Percentiles rank a stretch among this genome's conserved stretches.
Evolutionary conservation across 1,140 invertebrate species (phyloP).

Genomic region (Bombus sylvicola): DNA sequence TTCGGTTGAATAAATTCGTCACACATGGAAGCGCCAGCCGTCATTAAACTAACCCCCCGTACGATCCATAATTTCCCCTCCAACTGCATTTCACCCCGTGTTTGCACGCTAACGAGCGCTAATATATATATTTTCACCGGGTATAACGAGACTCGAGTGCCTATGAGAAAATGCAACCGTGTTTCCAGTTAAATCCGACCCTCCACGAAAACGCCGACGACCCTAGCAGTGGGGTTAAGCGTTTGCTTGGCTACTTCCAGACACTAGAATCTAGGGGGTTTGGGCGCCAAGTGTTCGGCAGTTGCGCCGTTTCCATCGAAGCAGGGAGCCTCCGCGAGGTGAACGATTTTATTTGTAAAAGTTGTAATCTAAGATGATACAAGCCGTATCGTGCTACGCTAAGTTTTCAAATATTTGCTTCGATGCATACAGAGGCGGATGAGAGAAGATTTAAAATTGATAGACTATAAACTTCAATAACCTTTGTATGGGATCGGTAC

Average conservation of each 20-base stretch:
- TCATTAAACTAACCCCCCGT: not conserved
- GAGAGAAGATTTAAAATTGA: too few relatives aligned
- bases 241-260: not conserved
- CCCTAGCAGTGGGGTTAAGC: constrained; percentile 12
- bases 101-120: not conserved
- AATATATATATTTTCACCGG: not conserved
- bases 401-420: too few relatives aligned
- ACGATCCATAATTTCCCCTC: not conserved
- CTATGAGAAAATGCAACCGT: not conserved
- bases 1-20: not conserved
- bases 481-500: too few relatives aligned
- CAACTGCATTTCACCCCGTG: not conserved
- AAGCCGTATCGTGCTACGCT: too few relatives aligned
- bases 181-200: not conserved
- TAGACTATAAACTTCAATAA: too few relatives aligned
- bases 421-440: too few relatives aligned
- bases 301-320: not conserved
- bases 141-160: not conserved
- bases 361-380: too few relatives aligned
- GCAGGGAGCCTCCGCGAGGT: not conserved
- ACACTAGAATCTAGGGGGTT: not conserved
- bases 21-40: not conserved
- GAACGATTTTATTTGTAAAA: constrained; percentile 38
- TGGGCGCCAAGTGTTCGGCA: not conserved
- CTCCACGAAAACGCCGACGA: not conserved